A percentile compares a stretch with the other conserved stretches of the same genome.
These are phyloP conservation scores for Paralichthys olivaceus DNA, from an alignment of 2,113 vertebrate genomes.

Conservation along the genomic window DNA sequence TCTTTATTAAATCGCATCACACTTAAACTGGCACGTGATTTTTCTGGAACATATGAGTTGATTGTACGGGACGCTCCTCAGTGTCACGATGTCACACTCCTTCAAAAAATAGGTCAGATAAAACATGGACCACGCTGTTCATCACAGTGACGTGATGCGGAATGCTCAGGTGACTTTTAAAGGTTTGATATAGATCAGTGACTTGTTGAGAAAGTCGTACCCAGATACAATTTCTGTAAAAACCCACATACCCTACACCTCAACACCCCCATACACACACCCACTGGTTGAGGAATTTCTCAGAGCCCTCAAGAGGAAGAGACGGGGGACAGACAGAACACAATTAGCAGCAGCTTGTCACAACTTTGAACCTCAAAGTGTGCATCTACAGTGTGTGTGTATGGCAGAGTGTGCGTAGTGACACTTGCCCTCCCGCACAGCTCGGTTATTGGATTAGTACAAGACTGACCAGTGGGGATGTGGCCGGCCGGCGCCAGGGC, in stretches of 20 bases:
- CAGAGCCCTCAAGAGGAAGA: constrained; percentile 46
- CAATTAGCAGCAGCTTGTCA: constrained; percentile 74
- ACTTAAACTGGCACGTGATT: neutral
- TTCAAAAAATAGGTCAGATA: too few relatives aligned
- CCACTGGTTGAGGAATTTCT: constrained; percentile 69
- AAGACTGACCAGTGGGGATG: constrained; percentile 75
- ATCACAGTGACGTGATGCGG: too few relatives aligned
- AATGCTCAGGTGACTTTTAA: too few relatives aligned
- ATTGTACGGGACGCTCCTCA: neutral
- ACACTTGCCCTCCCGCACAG: constrained; percentile 72
- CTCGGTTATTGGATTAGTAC: constrained; percentile 82
- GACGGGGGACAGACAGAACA: constrained; percentile 62
- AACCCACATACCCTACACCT: neutral
- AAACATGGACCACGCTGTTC: too few relatives aligned
- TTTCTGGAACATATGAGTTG: neutral
- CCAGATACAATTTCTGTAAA: neutral
- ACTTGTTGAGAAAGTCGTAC: too few relatives aligned
- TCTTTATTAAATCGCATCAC: neutral
- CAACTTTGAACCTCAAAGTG: constrained; percentile 60
- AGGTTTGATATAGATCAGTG: too few relatives aligned
- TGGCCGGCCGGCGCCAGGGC: constrained; percentile 67
- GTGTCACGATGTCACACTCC: neutral
- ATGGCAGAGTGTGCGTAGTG: constrained; percentile 45
- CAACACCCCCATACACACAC: constrained; percentile 15
- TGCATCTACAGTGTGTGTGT: constrained; percentile 38